Base-by-base conservation (phyloP, 2,797 vertebrate species). In the Pseudochaenichthys georgianus region DNA sequence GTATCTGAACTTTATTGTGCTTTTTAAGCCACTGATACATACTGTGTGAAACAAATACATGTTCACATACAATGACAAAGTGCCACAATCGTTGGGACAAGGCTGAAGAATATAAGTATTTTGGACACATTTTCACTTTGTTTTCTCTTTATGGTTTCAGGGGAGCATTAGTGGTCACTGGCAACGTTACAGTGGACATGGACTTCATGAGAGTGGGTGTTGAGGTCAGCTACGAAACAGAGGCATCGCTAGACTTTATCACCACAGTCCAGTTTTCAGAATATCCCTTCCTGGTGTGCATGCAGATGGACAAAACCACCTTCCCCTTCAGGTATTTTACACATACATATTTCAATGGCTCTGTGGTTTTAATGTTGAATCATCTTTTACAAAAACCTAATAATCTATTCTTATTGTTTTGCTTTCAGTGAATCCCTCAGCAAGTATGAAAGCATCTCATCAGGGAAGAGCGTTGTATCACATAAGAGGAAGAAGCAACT, bases 181-280 rank as follows among this genome's bases (percentile, higher is more conserved):
- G 96, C 19, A 97, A 97, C 4, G 75, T 95, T 0, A 96, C 95
- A 0, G 96, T 99, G 82, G 98, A 99, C 86, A 94, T 96, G 54
- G 96, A 96, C 83, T 98, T 99, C 53, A 64, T 96, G 52, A 96
- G 96, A 70, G 88, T 94, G 0, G 97, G 97, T 13, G 85, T 97
- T 88, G 97, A 99, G 87, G 95, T 95, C 70, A 96, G 95, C 80
- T 90, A 96, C 8, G 97, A 99, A 91, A 92, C 91, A 0, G 98
- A 99, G 90, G 95, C 94, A 0, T 62, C 95, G 0, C 87, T 99
- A 53, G 96, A 98, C 86, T 98, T 99, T 81, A 94, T 97, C 93
- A 97, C 98, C 61, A 99, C 98, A 0, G 98, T 99, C 69, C 96
- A 99, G 89, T 99, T 99, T 94, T 99, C 98, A 0, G 95, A 99